phyloP scores from a whole-genome alignment of 2,888 invertebrate species.

The Itoplectis maculator region DNA sequence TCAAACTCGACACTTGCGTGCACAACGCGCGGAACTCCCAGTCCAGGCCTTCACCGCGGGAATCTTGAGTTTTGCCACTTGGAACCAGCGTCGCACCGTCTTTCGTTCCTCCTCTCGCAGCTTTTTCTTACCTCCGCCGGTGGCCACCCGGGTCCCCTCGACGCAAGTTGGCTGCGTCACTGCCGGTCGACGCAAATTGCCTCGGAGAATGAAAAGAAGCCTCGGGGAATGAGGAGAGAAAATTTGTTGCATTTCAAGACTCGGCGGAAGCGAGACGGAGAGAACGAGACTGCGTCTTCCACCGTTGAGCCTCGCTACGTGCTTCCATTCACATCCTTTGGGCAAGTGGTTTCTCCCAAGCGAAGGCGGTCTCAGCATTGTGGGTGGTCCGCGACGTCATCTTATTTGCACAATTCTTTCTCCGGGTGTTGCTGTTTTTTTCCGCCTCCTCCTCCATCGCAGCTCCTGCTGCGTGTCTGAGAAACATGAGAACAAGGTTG shows the following conservation, averaged over 20 bases:
- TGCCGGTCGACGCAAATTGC: slow-evolving; percentile 37
- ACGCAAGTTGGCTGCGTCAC: slow-evolving; percentile 1
- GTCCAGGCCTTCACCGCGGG: slow-evolving; percentile 10
- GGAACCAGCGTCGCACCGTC: neutral
- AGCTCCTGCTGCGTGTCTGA: slow-evolving; percentile 17
- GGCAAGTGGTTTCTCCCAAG: slow-evolving; percentile 13
- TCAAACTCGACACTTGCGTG: neutral
- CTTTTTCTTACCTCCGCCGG: neutral
- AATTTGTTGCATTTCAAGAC: slow-evolving; percentile 45
- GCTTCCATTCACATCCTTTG: slow-evolving; percentile 46
- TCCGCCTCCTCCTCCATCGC: slow-evolving; percentile 21
- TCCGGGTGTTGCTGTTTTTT: neutral
- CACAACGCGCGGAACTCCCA: neutral
- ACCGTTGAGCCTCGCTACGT: slow-evolving; percentile 20
- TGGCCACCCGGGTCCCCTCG: neutral
- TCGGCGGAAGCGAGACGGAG: neutral
- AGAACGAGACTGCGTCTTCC: too few species aligned
- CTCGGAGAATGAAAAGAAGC: slow-evolving; percentile 42
- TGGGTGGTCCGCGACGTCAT: slow-evolving; percentile 14
- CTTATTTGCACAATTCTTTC: neutral
- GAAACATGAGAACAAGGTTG: neutral
- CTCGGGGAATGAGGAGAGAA: slow-evolving; percentile 31
- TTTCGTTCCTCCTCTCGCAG: neutral
- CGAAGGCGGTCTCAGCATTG: slow-evolving; percentile 29
- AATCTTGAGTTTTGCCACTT: neutral